phyloP scores from a whole-genome alignment of 2,888 invertebrate species.

The Microctonus brassicae region DNA sequence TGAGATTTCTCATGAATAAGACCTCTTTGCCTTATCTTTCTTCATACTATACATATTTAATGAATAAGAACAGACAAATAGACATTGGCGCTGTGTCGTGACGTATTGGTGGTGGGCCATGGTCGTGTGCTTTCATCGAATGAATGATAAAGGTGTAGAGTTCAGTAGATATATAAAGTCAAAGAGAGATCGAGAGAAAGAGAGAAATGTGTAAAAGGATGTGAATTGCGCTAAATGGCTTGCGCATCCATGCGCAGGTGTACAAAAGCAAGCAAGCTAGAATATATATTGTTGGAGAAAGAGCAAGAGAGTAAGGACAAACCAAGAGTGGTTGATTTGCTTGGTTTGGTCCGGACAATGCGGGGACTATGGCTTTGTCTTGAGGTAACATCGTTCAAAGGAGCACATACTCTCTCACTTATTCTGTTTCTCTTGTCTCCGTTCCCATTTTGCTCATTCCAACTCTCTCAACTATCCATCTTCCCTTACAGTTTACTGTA shows the following conservation, averaged over 20 bases:
- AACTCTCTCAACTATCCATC: conserved; percentile 13
- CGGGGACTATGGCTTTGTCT: conserved; percentile 64
- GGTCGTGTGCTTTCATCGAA: neutral
- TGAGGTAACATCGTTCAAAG: conserved; percentile 61
- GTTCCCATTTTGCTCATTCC: conserved; percentile 6
- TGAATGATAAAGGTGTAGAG: conserved; percentile 20
- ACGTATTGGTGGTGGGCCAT: neutral
- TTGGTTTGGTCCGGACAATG: conserved; percentile 64
- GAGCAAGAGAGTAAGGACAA: conserved; percentile 14
- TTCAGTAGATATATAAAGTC: conserved; percentile 21
- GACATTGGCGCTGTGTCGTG: neutral
- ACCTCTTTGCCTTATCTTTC: too few species aligned
- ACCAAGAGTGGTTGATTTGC: conserved; percentile 60
- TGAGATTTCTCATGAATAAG: too few species aligned
- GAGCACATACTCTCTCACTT: conserved; percentile 45
- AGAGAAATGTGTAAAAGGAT: neutral
- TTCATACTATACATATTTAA: too few species aligned
- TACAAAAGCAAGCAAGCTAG: neutral
- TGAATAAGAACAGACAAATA: too few species aligned
- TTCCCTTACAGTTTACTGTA: conserved; percentile 1
- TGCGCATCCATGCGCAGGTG: conserved; percentile 24
- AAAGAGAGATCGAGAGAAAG: neutral
- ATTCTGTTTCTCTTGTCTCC: conserved; percentile 34
- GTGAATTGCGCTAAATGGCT: conserved; percentile 28
- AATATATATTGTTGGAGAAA: neutral